Conservation (phyloP, 2,888 invertebrate genomes). For the Anarsia innoxiella region DNA sequence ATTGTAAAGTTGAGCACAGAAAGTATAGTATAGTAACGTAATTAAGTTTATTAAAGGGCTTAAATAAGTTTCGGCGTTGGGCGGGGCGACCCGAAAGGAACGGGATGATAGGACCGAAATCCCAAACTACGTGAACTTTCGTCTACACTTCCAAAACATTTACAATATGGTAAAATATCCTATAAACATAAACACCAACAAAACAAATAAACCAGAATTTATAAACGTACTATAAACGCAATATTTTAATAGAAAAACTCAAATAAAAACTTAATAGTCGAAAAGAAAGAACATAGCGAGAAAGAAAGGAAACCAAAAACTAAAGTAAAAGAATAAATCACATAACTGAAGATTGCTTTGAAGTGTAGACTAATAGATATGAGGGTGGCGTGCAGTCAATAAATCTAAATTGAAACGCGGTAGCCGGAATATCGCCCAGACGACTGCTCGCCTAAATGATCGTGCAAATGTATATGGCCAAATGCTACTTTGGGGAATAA, state of each 20-base stretch:
- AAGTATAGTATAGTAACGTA: constrained; percentile 38
- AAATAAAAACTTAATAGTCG: neutral
- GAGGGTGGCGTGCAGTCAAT: constrained; percentile 58
- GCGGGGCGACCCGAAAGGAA: constrained; percentile 66
- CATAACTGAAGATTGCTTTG: constrained; percentile 38
- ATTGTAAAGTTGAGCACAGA: constrained; percentile 54
- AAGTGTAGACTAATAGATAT: constrained; percentile 59
- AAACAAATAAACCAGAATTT: constrained; percentile 6
- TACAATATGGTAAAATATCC: constrained; percentile 12
- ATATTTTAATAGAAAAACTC: neutral
- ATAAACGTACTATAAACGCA: too few relatives aligned
- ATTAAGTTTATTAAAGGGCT: constrained; percentile 42
- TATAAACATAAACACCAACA: constrained; percentile 2
- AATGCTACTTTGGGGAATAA: constrained; percentile 34
- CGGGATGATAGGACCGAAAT: constrained; percentile 37
- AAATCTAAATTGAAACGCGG: constrained; percentile 23
- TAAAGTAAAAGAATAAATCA: too few relatives aligned
- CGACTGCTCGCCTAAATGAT: constrained; percentile 59
- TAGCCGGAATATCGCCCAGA: constrained; percentile 27
- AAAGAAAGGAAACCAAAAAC: neutral
- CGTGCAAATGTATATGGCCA: constrained; percentile 50
- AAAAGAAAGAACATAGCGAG: neutral
- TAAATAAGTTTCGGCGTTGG: constrained; percentile 63
- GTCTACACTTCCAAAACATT: constrained; percentile 62
- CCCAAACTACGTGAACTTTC: constrained; percentile 56